Conservation (phyloP, 1,140 invertebrate genomes). For the Bursaphelenchus mucronatus region DNA sequence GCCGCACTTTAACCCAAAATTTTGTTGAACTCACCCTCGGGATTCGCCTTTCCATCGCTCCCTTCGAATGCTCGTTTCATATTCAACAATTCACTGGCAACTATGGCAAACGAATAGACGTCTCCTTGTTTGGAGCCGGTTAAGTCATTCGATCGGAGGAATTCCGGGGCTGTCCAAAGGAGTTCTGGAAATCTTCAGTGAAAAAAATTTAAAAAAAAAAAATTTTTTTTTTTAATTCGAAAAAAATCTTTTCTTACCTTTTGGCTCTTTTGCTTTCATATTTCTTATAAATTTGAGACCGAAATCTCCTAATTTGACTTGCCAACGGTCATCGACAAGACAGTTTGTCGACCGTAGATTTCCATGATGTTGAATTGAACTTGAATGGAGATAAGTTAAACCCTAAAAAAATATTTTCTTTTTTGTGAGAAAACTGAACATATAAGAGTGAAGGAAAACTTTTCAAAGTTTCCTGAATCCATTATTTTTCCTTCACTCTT, state of each 20-base stretch:
- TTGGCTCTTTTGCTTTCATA: background rate
- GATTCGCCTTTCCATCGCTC: background rate
- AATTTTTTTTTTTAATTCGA: background rate
- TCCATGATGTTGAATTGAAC: slow-evolving; percentile 26
- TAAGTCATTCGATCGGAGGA: slow-evolving; percentile 21
- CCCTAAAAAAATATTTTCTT: slow-evolving; percentile 28
- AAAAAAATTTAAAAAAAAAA: slow-evolving; percentile 26
- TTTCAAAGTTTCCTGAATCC: too few relatives aligned
- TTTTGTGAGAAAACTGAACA: too few relatives aligned
- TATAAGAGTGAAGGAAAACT: too few relatives aligned
- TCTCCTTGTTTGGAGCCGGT: slow-evolving; percentile 31
- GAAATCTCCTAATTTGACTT: slow-evolving; percentile 39
- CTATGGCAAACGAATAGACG: slow-evolving; percentile 51
- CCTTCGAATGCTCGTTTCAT: slow-evolving; percentile 36
- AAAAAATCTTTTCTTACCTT: slow-evolving; percentile 9
- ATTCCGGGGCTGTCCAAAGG: slow-evolving; percentile 41
- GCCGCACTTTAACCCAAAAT: too few relatives aligned
- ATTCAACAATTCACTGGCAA: slow-evolving; percentile 51
- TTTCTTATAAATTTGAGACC: slow-evolving; percentile 27
- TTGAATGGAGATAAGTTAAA: slow-evolving; percentile 27
- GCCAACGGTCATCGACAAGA: slow-evolving; percentile 41
- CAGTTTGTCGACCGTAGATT: slow-evolving; percentile 40
- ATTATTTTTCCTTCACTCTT: too few relatives aligned
- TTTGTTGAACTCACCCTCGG: background rate
- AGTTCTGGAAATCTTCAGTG: background rate